Conservation (phyloP, 2,888 invertebrate genomes). For the Brassicogethes aeneus region DNA sequence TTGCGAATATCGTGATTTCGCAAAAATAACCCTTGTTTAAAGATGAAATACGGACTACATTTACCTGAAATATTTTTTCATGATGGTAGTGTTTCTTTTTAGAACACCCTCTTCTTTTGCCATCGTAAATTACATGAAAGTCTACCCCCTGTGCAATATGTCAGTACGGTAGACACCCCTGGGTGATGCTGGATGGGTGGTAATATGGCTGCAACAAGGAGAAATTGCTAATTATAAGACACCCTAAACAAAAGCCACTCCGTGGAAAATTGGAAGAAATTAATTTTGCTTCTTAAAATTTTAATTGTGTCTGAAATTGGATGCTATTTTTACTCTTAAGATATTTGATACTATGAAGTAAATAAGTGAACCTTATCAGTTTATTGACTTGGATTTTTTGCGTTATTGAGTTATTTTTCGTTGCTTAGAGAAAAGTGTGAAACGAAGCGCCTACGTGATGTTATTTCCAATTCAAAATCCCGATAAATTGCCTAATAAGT, state of each 20-base stretch:
- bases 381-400: background rate
- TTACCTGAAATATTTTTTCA: constrained; percentile 16
- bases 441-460: background rate
- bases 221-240: background rate
- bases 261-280: no score
- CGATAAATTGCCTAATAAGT: background rate
- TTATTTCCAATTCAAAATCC: background rate
- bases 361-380: no score
- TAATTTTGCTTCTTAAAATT: no score
- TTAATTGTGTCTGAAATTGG: no score
- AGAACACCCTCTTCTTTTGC: constrained; percentile 32
- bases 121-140: constrained; percentile 30
- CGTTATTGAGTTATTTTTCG: background rate
- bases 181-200: constrained; percentile 37
- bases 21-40: no score
- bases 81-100: constrained; percentile 20
- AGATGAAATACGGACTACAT: no score
- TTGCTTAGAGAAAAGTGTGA: background rate
- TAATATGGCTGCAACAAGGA: constrained; percentile 10
- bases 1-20: no score
- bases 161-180: constrained; percentile 35
- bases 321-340: no score
- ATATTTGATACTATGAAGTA: no score
- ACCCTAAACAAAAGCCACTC: no score
- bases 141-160: constrained; percentile 37